Evolutionary conservation across 1,140 invertebrate species (phyloP).

Genomic region (Drosophila bifasciata): DNA sequence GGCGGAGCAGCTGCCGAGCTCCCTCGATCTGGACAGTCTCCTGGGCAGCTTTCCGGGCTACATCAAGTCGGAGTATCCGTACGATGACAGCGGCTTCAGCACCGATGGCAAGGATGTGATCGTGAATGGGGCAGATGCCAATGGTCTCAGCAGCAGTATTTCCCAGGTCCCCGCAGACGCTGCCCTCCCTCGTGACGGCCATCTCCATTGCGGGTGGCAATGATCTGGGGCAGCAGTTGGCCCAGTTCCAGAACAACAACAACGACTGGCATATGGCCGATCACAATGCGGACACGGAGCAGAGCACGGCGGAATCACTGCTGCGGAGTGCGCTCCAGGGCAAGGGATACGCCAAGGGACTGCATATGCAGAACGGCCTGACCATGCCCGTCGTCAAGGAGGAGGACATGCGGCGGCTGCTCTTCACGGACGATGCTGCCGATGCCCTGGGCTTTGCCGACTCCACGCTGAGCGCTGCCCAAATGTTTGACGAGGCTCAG

Average conservation of each 20-base stretch:
- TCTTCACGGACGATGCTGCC: constrained; percentile 83
- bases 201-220: constrained; percentile 85
- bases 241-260: constrained; percentile 89
- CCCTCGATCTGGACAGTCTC: constrained; percentile 88
- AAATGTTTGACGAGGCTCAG: constrained; percentile 82
- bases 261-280: constrained; percentile 92
- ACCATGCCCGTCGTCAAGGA: constrained; percentile 84
- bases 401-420: constrained; percentile 84
- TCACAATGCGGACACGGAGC: constrained; percentile 87
- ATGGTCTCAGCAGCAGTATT: constrained; percentile 62
- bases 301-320: constrained; percentile 88
- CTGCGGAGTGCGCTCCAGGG: constrained; percentile 92
- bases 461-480: constrained; percentile 69
- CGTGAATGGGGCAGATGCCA: constrained; percentile 46
- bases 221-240: constrained; percentile 74
- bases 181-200: constrained; percentile 79
- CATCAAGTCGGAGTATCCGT: constrained; percentile 88
- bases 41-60: constrained; percentile 86
- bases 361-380: constrained; percentile 86
- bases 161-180: constrained; percentile 67
- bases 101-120: constrained; percentile 87
- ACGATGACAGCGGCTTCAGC: constrained; percentile 89
- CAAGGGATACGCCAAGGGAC: constrained; percentile 85
- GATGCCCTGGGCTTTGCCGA: constrained; percentile 78
- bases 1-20: constrained; percentile 84